Evolutionary conservation across 2,113 vertebrate genomes (phyloP), one percentile per base, ranked within the genome.

Genomic region (Gnathonemus longibarbis): DNA sequence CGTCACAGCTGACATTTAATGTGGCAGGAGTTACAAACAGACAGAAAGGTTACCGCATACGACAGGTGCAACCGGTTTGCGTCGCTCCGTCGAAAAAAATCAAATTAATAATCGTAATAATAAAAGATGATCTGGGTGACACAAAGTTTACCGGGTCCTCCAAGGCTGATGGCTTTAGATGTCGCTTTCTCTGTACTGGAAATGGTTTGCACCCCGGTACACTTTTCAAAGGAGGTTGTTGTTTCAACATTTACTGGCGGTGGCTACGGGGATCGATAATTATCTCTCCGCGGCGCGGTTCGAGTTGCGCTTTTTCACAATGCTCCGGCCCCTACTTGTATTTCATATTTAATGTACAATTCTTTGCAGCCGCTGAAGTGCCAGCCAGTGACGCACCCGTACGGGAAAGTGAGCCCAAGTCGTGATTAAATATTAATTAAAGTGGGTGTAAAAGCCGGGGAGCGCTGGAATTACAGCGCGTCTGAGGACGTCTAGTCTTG

Each of bases 1-100:
- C 93, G 94, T 96, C 94, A 94, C 92, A 91, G 92, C 84, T 95
- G 95, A 93, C 94, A 95, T 95, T 95, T 95, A 92, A 94, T 95
- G 91, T 92, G 94, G 93, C 93, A 94, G 93, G 91, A 93, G 92
- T 92, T 91, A 92, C 91, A 94, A 91, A 93, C 91, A 91, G 88
- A 92, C 93, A 92, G 87, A 92, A 95, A 95, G 94, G 94, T 94
- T 95, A 95, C 91, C 7, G 89, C 92, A 93, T 90, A 91, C 93
- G 94, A 95, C 88, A 89, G 88, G 84, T 92, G 80, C 83, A 84
- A 77, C 62, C 49, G n/a, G 1, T 42, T 88, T 39, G 66, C 56
- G n/a, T 89, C 77, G 24, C 48, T 56, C 88, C 39, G 46, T 56
- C 49, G 46, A 27, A 53, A 45, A 77, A 74, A 56, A 56, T 62